A percentile compares a stretch with the other conserved stretches of the same genome.
Conservation (phyloP, 1,140 invertebrate species). For the Heliconius congener region DNA sequence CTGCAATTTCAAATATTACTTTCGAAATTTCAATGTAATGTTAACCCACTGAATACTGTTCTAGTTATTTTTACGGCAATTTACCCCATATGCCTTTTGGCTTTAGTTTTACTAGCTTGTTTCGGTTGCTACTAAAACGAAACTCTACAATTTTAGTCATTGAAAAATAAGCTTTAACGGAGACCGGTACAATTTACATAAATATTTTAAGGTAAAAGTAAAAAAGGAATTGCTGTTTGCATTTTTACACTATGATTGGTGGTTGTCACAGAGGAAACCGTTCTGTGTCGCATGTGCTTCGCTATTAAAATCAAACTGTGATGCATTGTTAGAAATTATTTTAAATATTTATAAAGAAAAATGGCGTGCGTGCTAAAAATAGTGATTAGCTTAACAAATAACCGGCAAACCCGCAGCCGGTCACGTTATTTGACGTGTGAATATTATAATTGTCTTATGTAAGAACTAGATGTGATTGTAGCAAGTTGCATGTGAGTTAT, state of each 20-base stretch:
- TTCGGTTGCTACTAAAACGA: constrained; percentile 12
- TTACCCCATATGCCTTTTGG: constrained; percentile 37
- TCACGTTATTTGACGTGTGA: constrained; percentile 49
- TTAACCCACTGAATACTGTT: constrained; percentile 21
- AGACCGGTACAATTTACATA: neutral
- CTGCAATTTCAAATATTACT: constrained; percentile 9
- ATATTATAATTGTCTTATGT: constrained; percentile 42
- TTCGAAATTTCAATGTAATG: constrained; percentile 9
- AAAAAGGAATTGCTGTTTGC: constrained; percentile 34
- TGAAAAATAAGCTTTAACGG: constrained; percentile 4
- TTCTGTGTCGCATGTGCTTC: constrained; percentile 46
- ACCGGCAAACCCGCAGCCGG: constrained; percentile 42
- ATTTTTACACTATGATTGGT: constrained; percentile 46
- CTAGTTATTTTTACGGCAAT: constrained; percentile 40
- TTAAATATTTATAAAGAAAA: constrained; percentile 39
- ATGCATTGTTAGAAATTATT: constrained; percentile 45
- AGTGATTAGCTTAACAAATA: constrained; percentile 48
- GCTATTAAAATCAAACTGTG: constrained; percentile 52
- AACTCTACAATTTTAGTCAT: neutral
- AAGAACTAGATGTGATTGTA: constrained; percentile 19
- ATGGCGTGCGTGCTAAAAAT: constrained; percentile 40
- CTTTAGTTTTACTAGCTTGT: constrained; percentile 37
- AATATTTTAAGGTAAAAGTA: neutral
- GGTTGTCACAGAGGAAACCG: constrained; percentile 53
- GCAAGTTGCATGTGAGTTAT: constrained; percentile 13